Conservation (phyloP, 2,888 invertebrate species). For the Tuta absoluta region DNA sequence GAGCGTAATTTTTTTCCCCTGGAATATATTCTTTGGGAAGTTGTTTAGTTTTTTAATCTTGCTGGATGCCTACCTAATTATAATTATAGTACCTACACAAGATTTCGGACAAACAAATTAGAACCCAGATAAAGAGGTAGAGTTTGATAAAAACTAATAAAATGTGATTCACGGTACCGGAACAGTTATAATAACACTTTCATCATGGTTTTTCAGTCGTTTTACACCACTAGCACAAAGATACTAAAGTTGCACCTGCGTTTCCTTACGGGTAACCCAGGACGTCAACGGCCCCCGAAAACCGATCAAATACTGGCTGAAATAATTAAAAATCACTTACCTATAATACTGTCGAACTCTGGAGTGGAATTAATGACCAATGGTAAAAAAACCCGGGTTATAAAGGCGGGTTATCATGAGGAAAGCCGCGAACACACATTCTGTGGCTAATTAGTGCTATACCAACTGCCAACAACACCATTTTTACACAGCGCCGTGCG, state of each 20-base stretch:
- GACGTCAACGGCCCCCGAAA: not conserved
- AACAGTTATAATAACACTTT: too few relatives aligned
- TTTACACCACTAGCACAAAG: not conserved
- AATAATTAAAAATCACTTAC: constrained; percentile 14
- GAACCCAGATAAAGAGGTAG: too few relatives aligned
- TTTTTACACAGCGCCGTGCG: constrained; percentile 18
- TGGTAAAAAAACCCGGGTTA: constrained; percentile 36
- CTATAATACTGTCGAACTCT: not conserved
- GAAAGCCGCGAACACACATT: constrained; percentile 60
- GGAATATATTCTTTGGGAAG: too few relatives aligned
- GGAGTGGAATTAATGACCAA: constrained; percentile 12
- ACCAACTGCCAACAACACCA: constrained; percentile 22
- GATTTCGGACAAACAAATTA: too few relatives aligned
- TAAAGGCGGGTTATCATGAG: constrained; percentile 70
- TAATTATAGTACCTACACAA: too few relatives aligned
- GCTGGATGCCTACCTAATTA: too few relatives aligned
- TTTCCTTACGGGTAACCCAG: not conserved
- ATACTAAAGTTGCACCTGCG: not conserved
- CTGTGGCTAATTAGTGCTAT: constrained; percentile 54
- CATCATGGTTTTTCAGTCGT: too few relatives aligned
- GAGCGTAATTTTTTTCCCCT: too few relatives aligned
- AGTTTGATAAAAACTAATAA: too few relatives aligned
- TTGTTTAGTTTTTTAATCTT: too few relatives aligned
- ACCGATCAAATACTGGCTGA: not conserved
- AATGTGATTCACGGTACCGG: too few relatives aligned